Conservation (phyloP, 1,140 invertebrate genomes). For the Drosophila aff. region DNA sequence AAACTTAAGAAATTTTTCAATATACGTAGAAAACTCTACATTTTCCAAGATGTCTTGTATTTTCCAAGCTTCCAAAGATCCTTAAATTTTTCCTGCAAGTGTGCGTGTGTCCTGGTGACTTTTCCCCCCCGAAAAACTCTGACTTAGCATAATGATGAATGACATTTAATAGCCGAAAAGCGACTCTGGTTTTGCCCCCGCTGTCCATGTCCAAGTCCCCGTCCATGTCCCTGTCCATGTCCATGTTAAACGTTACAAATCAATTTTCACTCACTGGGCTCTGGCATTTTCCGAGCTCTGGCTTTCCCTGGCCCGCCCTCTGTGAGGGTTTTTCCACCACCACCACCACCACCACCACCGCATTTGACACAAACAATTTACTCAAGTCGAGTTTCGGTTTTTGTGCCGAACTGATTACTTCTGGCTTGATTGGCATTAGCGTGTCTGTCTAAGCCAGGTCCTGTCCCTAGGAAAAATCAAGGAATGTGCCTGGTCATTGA, state of each 20-base stretch:
- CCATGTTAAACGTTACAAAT: slow-evolving; percentile 78
- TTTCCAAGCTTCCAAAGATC: neutral
- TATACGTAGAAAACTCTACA: too few species aligned
- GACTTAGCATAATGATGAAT: slow-evolving; percentile 83
- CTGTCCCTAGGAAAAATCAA: slow-evolving; percentile 1
- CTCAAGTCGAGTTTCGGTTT: slow-evolving; percentile 44
- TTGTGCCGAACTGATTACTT: slow-evolving; percentile 62
- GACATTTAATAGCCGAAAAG: slow-evolving; percentile 70
- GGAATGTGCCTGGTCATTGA: slow-evolving; percentile 68
- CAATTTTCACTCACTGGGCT: slow-evolving; percentile 62
- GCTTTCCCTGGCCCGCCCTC: neutral
- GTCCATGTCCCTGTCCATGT: slow-evolving; percentile 19
- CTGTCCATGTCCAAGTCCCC: slow-evolving; percentile 5
- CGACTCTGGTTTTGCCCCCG: slow-evolving; percentile 20
- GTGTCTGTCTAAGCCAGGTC: slow-evolving; percentile 47
- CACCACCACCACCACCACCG: neutral
- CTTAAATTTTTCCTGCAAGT: neutral
- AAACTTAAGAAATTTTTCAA: too few species aligned
- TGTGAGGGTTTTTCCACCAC: neutral
- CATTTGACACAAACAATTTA: slow-evolving; percentile 76
- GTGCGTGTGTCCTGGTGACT: neutral
- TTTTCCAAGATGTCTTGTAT: too few species aligned
- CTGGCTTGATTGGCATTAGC: slow-evolving; percentile 77
- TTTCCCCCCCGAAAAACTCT: neutral
- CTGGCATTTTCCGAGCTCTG: slow-evolving; percentile 7